Evolutionary conservation across 2,797 vertebrate species (phyloP).

Genomic region (Poliocrania exsul): DNA sequence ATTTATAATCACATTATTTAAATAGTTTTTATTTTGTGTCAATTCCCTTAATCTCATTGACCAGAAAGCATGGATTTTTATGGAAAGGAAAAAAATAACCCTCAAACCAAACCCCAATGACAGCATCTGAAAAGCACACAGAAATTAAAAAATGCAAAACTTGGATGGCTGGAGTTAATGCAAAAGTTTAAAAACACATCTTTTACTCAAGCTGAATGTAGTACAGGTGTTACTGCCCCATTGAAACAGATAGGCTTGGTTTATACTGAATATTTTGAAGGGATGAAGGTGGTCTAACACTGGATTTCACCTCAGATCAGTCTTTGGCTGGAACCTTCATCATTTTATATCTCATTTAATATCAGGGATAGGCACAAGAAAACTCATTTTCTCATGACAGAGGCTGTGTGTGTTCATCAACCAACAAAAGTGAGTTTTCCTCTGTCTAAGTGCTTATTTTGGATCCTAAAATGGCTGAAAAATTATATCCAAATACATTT

Average conservation of each 20-base stretch:
- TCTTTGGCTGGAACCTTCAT: not conserved
- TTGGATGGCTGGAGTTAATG: not conserved
- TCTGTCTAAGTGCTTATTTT: not conserved
- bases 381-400: not conserved
- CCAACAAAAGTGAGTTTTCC: not conserved
- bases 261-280: not conserved
- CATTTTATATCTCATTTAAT: not conserved
- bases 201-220: not conserved
- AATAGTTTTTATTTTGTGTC: slow-evolving; percentile 20
- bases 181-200: not conserved
- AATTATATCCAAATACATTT: not conserved
- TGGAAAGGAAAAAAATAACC: not conserved
- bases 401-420: not conserved
- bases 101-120: not conserved
- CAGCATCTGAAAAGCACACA: not conserved
- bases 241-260: not conserved
- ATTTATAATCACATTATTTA: slow-evolving; percentile 23
- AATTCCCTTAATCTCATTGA: not conserved
- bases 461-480: not conserved
- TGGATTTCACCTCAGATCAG: not conserved
- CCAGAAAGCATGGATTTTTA: not conserved
- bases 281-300: not conserved
- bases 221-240: not conserved
- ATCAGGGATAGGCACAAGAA: not conserved
- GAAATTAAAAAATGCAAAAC: not conserved